A percentile compares a stretch with the other conserved stretches of the same genome.
Conservation (phyloP, 2,797 vertebrate genomes). For the Enteromius viviparus region DNA sequence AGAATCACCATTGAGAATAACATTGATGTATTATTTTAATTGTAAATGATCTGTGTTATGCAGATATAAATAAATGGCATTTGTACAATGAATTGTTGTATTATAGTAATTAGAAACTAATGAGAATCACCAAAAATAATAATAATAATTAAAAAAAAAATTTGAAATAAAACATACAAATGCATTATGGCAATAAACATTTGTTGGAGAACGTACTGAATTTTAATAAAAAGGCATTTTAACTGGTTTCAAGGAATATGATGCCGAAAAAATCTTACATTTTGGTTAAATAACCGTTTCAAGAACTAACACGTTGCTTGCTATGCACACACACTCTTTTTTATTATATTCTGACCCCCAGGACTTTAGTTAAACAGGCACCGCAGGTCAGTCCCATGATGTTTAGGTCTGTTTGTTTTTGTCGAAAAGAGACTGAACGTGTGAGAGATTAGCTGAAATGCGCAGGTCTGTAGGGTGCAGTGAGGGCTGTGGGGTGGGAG, state of each 20-base stretch:
- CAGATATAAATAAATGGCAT: background rate
- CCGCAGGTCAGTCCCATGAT: slow-evolving; percentile 10
- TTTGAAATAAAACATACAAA: background rate
- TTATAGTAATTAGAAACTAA: background rate
- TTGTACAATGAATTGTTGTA: background rate
- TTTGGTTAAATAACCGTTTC: background rate
- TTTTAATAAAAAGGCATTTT: background rate
- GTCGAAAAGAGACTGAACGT: background rate
- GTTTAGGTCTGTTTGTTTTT: slow-evolving; percentile 30
- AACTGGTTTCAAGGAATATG: background rate
- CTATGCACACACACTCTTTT: background rate
- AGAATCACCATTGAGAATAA: background rate
- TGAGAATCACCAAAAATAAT: background rate
- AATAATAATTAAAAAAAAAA: background rate
- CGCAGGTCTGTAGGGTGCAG: slow-evolving; percentile 48
- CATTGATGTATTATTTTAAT: background rate
- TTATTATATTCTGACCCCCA: slow-evolving; percentile 14
- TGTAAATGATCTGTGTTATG: background rate
- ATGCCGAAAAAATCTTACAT: background rate
- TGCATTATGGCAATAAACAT: background rate
- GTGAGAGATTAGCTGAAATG: slow-evolving; percentile 54
- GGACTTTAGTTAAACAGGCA: slow-evolving; percentile 11
- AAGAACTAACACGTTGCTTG: background rate
- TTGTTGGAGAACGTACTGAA: background rate
- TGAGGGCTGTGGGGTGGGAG: slow-evolving; percentile 39